Evolutionary conservation across 2,797 vertebrate genomes (phyloP), one percentile per base, ranked within the genome.

Genomic region (Halcyon chelicuti): DNA sequence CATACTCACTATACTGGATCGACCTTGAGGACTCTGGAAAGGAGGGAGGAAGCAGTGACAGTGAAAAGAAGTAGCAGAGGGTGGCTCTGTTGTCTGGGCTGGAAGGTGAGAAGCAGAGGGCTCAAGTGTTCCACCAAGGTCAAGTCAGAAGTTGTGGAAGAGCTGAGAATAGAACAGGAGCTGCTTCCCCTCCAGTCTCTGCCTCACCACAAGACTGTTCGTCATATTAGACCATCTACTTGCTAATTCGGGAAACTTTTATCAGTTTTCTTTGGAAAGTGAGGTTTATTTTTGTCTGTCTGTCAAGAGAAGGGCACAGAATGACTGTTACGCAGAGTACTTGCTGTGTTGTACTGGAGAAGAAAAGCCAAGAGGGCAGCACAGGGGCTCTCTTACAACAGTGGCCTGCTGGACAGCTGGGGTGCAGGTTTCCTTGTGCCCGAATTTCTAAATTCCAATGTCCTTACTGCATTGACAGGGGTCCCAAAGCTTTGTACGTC

Each of bases 181-280:
- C 60, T 7, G 14, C 79, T 88, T 91, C n/a, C 22, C 40, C 93
- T 92, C 66, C 80, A 81, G 44, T 67, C 47, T 89, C 44, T 11
- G 0, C 68, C 54, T 95, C 12, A 8, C 79, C 81, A 31, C 42
- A 54, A 71, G 55, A 51, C 68, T 78, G 54, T 35, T 67, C 75
- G 71, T 80, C 54, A n/a, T 90, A 47, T n/a, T 68, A 62, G 70
- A 39, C 63, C 46, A 40, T 93, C 88, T 86, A 37, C 46, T 91
- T 96, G 73, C 95, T 97, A 93, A 97, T 97, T 97, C 88, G 20
- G 91, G 90, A 97, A 95, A 86, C 66, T 81, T 90, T 96, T 97
- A 91, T 95, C 80, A 70, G 57, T 81, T 96, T 93, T 92, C 92
- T 97, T 94, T 80, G 74, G 91, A 95, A 97, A 94, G 55, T 46